phyloP scores from a whole-genome alignment of 1,140 invertebrate genomes.

The Pseudobourletiella spinata region DNA sequence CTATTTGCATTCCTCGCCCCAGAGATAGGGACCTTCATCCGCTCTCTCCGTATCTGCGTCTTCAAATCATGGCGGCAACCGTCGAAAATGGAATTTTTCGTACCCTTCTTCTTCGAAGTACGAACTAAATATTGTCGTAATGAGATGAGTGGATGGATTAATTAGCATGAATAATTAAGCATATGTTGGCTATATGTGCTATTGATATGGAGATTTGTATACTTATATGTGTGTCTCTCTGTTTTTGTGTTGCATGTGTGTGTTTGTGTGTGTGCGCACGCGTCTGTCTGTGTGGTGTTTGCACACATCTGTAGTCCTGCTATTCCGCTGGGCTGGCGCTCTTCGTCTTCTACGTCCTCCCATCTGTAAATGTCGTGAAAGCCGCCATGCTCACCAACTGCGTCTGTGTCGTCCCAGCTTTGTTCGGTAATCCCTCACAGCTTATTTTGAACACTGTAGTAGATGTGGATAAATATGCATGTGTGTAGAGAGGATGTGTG shows the following conservation, averaged over 20 bases:
- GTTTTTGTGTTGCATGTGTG: background rate
- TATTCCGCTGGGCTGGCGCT: constrained; percentile 76
- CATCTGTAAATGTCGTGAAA: constrained; percentile 82
- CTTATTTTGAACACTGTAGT: no score
- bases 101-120: constrained; percentile 65
- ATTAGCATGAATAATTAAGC: background rate
- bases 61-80: constrained; percentile 75
- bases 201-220: background rate
- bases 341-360: constrained; percentile 76
- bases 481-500: no score
- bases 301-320: constrained; percentile 46
- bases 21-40: constrained; percentile 73
- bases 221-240: background rate
- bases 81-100: constrained; percentile 52
- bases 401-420: constrained; percentile 75
- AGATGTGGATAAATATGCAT: no score
- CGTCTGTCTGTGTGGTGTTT: no score
- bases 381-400: constrained; percentile 90
- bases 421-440: constrained; percentile 53
- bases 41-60: constrained; percentile 75
- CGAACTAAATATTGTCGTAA: no score
- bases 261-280: no score
- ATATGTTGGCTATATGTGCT: background rate
- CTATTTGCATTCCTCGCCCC: constrained; percentile 76
- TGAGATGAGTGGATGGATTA: background rate